Percentiles rank a stretch among this genome's conserved stretches.
Evolutionary conservation across 2,797 vertebrate genomes (phyloP).

Genomic region (Triplophysa bombifrons): DNA sequence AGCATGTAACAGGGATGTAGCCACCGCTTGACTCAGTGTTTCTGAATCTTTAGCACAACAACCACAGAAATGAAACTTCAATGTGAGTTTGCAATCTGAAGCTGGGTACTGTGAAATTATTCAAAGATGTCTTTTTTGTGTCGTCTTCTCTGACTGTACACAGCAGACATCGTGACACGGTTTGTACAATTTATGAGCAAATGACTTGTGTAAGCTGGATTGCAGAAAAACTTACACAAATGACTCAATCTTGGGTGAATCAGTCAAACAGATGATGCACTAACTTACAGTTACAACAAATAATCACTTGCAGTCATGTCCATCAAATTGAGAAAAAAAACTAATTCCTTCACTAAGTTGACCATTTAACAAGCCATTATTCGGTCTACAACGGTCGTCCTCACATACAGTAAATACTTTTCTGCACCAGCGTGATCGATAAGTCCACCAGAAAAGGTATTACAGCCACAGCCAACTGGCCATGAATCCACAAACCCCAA

Average conservation of each 20-base stretch:
- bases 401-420: conserved; percentile 69
- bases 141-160: neutral
- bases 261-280: too few relatives aligned
- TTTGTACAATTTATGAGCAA: too few relatives aligned
- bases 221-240: too few relatives aligned
- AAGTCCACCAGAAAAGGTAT: conserved; percentile 61
- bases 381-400: conserved; percentile 5
- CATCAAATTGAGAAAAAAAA: neutral
- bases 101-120: neutral
- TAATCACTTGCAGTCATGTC: neutral
- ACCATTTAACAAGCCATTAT: conserved; percentile 51
- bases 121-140: neutral
- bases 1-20: neutral
- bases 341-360: conserved; percentile 7
- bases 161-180: too few relatives aligned
- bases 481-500: conserved; percentile 43
- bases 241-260: too few relatives aligned
- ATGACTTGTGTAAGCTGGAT: too few relatives aligned
- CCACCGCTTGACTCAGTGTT: neutral
- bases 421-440: conserved; percentile 78
- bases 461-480: conserved; percentile 33
- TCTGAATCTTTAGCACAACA: neutral
- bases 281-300: too few relatives aligned
- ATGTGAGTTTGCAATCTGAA: neutral
- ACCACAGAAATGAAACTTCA: neutral